Conservation (phyloP, 2,888 invertebrate species). For the Digitonthophagus gazella region DNA sequence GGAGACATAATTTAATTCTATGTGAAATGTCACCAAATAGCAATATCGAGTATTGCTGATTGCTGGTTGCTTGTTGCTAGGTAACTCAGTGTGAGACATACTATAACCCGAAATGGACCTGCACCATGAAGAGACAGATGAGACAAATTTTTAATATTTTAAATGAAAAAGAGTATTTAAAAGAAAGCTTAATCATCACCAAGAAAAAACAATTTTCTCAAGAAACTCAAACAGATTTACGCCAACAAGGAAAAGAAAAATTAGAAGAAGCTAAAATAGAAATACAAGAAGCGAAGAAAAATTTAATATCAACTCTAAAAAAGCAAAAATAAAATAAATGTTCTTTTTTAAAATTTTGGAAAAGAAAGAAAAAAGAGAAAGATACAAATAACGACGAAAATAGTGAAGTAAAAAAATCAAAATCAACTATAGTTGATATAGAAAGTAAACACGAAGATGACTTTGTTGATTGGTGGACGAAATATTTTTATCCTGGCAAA, state of each 20-base stretch:
- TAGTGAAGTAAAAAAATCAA: background rate
- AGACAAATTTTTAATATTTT: background rate
- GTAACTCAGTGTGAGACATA: no score
- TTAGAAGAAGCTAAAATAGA: slow-evolving; percentile 9
- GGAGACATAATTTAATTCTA: no score
- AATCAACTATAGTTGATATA: slow-evolving; percentile 8
- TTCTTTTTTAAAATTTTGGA: background rate
- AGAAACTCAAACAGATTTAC: background rate
- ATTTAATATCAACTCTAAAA: slow-evolving; percentile 1
- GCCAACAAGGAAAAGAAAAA: slow-evolving; percentile 2
- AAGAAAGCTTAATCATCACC: background rate
- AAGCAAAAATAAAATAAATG: background rate
- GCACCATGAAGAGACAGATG: no score
- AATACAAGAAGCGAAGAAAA: slow-evolving; percentile 1
- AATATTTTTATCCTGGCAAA: slow-evolving; percentile 52
- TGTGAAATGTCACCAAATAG: no score
- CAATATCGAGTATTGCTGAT: no score
- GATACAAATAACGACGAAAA: background rate
- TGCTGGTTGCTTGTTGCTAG: no score
- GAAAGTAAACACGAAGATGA: slow-evolving; percentile 37
- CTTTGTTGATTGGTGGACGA: slow-evolving; percentile 58
- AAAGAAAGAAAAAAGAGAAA: slow-evolving; percentile 8
- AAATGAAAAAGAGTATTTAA: background rate
- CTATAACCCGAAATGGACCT: no score
- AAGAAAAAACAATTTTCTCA: background rate